Conservation (phyloP, 2,113 vertebrate species). For the Scopus umbretta region DNA sequence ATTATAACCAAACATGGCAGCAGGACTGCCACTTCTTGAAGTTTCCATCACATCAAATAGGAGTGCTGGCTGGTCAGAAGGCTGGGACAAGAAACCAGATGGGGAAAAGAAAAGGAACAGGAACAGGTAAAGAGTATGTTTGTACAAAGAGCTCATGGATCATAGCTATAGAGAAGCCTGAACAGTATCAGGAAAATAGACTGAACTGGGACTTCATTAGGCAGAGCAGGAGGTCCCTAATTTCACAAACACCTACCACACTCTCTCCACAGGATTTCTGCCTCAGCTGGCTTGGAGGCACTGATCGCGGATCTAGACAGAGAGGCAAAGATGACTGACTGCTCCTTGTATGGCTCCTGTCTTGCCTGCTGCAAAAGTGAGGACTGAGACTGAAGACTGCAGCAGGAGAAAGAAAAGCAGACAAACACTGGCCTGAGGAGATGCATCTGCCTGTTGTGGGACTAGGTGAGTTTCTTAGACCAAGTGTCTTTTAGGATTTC, state of each 20-base stretch:
- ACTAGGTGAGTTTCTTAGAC: not conserved
- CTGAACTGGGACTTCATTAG: not conserved
- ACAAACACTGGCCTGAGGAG: not conserved
- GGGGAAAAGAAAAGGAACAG: not conserved
- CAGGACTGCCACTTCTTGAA: not conserved
- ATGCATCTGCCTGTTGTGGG: not conserved
- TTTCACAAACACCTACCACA: not conserved
- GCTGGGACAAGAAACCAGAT: not conserved
- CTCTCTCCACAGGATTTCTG: not conserved
- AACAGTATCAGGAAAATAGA: not conserved
- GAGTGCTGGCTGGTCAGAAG: not conserved
- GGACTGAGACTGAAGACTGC: not conserved
- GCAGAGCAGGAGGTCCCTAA: not conserved
- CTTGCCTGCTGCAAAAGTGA: not conserved
- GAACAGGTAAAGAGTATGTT: not conserved
- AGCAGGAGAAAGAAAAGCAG: not conserved
- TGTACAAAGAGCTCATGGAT: not conserved
- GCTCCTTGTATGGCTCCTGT: not conserved
- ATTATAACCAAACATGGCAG: not conserved
- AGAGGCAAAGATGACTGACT: not conserved
- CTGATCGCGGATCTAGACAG: not conserved
- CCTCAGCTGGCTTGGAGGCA: not conserved
- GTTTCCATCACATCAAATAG: not conserved
- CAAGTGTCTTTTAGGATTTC: not conserved
- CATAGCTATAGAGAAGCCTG: not conserved